phyloP scores from a whole-genome alignment of 2,888 invertebrate genomes.

The Megamerina dolium region DNA sequence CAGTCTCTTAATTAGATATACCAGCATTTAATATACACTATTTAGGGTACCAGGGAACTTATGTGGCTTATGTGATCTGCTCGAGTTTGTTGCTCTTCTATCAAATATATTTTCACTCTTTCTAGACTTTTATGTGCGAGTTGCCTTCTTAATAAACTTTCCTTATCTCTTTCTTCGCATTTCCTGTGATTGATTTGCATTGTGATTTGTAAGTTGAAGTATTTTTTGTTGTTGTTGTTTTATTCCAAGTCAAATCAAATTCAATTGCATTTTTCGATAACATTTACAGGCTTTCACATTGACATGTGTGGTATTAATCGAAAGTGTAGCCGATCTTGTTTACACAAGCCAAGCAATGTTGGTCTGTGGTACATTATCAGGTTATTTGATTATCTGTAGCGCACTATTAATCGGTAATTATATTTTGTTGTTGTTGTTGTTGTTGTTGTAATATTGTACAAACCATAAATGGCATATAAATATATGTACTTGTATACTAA shows the following conservation, averaged over 20 bases:
- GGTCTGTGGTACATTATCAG: conserved; percentile 36
- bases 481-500: too few species aligned
- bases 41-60: too few species aligned
- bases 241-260: background rate
- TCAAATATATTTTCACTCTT: too few species aligned
- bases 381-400: conserved; percentile 36
- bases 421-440: too few species aligned
- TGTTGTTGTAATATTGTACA: background rate
- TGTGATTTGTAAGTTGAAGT: background rate
- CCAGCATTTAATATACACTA: too few species aligned
- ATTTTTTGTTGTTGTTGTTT: background rate
- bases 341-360: conserved; percentile 39
- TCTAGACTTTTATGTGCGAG: too few species aligned
- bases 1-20: too few species aligned
- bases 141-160: too few species aligned
- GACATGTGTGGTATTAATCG: conserved; percentile 33
- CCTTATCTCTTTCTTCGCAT: background rate
- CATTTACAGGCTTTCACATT: conserved; percentile 29
- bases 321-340: conserved; percentile 30
- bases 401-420: conserved; percentile 35
- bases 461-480: background rate
- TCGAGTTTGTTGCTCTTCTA: too few species aligned
- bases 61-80: too few species aligned
- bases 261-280: background rate
- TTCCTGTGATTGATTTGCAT: background rate